Evolutionary conservation across 1,140 invertebrate species (phyloP).

Genomic region (Lycorma delicatula): DNA sequence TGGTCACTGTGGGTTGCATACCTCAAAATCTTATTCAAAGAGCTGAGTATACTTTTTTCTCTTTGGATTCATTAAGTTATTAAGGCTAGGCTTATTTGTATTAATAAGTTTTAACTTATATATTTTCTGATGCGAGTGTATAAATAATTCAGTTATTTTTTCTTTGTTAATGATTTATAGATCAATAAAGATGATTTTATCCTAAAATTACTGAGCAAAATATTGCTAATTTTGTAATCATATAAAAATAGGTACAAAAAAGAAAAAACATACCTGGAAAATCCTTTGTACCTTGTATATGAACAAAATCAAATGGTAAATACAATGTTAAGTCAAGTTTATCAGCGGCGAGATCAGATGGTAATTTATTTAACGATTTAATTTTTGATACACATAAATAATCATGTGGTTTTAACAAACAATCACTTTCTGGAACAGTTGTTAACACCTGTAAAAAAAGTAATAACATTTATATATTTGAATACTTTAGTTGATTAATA

Average conservation of each 20-base stretch:
- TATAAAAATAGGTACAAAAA: not conserved
- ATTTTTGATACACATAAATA: constrained; percentile 17
- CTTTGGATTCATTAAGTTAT: too few species aligned
- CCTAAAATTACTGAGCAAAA: not conserved
- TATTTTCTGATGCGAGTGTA: too few species aligned
- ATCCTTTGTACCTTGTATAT: constrained; percentile 27
- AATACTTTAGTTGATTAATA: too few species aligned
- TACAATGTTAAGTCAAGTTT: constrained; percentile 47
- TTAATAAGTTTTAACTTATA: too few species aligned
- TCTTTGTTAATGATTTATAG: too few species aligned
- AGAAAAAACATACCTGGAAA: constrained; percentile 31
- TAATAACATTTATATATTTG: too few species aligned
- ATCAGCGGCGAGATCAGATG: constrained; percentile 37
- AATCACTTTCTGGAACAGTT: constrained; percentile 9
- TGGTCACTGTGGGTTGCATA: too few species aligned
- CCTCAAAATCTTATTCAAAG: too few species aligned
- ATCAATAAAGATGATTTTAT: constrained; percentile 16
- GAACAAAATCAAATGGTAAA: constrained; percentile 43
- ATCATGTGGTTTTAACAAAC: not conserved
- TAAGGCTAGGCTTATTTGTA: too few species aligned
- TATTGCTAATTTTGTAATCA: not conserved
- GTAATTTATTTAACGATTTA: constrained; percentile 34
- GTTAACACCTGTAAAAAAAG: constrained; percentile 17
- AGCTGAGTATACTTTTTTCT: too few species aligned
- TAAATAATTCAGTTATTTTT: too few species aligned